These are phyloP conservation scores for Pipra filicauda DNA, from an alignment of 2,113 vertebrate genomes.

Conservation along the genomic window DNA sequence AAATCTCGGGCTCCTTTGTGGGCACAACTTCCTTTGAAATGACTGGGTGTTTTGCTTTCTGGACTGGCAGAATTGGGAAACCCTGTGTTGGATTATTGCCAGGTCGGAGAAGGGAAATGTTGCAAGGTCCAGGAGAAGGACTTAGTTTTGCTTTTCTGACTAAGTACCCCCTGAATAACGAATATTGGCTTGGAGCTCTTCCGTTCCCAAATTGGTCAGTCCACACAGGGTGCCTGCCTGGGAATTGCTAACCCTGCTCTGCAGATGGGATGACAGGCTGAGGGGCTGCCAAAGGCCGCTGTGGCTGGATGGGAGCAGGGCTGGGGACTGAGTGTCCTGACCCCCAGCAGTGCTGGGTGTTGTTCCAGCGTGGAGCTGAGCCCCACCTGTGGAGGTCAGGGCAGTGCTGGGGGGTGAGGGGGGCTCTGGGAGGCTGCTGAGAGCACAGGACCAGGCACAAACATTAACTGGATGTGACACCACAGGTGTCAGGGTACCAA, in stretches of 20 bases:
- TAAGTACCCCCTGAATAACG: neutral
- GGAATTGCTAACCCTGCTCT: neutral
- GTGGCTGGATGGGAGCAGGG: neutral
- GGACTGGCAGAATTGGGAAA: neutral
- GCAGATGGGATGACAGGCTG: neutral
- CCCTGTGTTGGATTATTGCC: neutral
- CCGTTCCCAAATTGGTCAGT: neutral
- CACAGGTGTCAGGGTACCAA: neutral
- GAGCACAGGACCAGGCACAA: fast-evolving
- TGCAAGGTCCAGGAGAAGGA: neutral
- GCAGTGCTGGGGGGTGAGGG: fast-evolving
- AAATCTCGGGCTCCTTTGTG: neutral
- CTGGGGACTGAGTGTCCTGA: neutral
- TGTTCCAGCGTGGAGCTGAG: neutral
- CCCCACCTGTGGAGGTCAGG: neutral
- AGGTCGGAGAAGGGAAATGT: neutral
- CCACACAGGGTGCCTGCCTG: fast-evolving
- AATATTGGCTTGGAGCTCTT: neutral
- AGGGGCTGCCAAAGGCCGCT: neutral
- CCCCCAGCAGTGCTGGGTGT: neutral
- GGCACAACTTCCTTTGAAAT: neutral
- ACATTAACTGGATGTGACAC: neutral
- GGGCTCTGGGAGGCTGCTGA: neutral
- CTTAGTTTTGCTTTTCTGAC: neutral
- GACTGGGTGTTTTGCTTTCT: neutral